Base-by-base conservation (phyloP, 2,113 vertebrate genomes). In the Pteruthius melanotis region DNA sequence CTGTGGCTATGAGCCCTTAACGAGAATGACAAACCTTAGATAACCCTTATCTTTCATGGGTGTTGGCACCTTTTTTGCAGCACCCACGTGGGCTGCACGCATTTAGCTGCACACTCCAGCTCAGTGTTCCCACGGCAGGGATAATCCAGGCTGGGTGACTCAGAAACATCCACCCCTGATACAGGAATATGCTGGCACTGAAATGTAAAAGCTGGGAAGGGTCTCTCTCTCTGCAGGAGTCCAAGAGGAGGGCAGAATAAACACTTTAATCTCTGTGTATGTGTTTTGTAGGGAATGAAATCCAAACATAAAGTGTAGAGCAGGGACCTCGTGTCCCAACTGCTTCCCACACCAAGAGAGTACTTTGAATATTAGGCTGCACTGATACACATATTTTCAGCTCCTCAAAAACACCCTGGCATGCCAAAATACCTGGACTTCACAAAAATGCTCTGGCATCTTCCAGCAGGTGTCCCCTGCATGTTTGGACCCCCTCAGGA, bases 71-170 rank as follows among this genome's bases (percentile, higher is more conserved):
- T 95, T 82, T 84, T 31, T 7, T 39, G 53, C 18, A 22, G 86
- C 86, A 85, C 20, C 26, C 37, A 1, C 0, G 0, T 9, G 50
- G 37, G 33, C 59, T 63, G 23, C 22, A 19, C 52, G 19, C 6
- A 3, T 3, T 70, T 9, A 31, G 21, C 49, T 59, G 2, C 39
- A 45, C 8, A 2, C n/a, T 35, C 47, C 9, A 3, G 17, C n/a
- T 72, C 82, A 45, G 47, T 13, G 9, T 9, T 40, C 64, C 50
- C 35, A 8, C 5, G 47, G 21, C 44, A 42, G 1, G 3, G 45
- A 37, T 6, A 28, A 27, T 15, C 31, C 79, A 15, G 42, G 9
- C 35, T 35, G n/a, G 8, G 33, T 12, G 35, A 22, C 20, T 18
- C 72, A 71, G 37, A 42, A 56, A 65, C 37, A 49, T 17, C 65